Evolutionary conservation across 2,888 invertebrate genomes (phyloP).

Genomic region (Eulithis testata): DNA sequence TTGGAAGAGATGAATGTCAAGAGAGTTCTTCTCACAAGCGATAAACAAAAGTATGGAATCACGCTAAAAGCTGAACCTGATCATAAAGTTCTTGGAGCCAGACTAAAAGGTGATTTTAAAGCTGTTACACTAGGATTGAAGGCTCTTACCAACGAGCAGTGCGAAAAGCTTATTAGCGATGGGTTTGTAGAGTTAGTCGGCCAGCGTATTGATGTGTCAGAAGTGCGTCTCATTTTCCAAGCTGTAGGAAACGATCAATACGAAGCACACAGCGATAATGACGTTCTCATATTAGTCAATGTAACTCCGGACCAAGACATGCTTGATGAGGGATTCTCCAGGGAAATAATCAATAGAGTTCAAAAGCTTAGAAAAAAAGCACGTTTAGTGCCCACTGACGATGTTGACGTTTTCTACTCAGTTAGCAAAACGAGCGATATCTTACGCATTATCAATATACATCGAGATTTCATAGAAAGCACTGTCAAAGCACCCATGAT

Average conservation of each 20-base stretch:
- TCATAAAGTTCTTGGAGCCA: constrained; percentile 94
- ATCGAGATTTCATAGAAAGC: constrained; percentile 90
- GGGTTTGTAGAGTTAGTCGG: constrained; percentile 91
- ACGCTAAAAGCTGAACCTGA: constrained; percentile 97
- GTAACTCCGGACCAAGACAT: constrained; percentile 95
- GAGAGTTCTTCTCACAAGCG: constrained; percentile 91
- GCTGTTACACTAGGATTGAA: constrained; percentile 93
- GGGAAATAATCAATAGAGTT: constrained; percentile 97
- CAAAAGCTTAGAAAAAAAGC: constrained; percentile 98
- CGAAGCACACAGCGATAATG: constrained; percentile 95
- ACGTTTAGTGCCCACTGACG: constrained; percentile 95
- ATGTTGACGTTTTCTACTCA: constrained; percentile 92
- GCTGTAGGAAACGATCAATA: constrained; percentile 89
- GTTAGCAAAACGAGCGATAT: constrained; percentile 86
- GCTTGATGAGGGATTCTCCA: constrained; percentile 96
- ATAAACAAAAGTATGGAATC: constrained; percentile 97
- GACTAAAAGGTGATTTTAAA: constrained; percentile 96
- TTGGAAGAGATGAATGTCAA: constrained; percentile 97
- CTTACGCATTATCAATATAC: constrained; percentile 87
- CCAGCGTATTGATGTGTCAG: constrained; percentile 90
- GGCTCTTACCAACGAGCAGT: constrained; percentile 89
- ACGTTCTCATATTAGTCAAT: constrained; percentile 95
- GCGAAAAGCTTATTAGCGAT: constrained; percentile 89
- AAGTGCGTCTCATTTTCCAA: constrained; percentile 93
- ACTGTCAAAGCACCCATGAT: constrained; percentile 92